These are phyloP conservation scores for Sigmodon hispidus DNA, from an alignment of 2,113 vertebrate genomes.

Conservation along the genomic window DNA sequence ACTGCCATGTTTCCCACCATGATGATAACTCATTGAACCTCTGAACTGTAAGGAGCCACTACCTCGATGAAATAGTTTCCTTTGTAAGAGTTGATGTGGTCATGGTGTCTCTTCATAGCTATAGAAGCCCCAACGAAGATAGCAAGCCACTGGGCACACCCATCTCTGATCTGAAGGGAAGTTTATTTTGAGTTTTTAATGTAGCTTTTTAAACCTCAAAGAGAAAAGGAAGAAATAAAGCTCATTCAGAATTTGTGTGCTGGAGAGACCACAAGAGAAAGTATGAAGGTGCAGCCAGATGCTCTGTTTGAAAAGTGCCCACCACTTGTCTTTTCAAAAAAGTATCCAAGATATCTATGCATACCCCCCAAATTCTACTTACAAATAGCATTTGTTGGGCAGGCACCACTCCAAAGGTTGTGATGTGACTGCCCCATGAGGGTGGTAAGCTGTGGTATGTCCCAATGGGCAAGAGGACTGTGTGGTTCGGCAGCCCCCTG, in stretches of 20 bases:
- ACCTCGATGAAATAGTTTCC: not conserved
- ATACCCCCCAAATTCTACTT: not conserved
- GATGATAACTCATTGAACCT: not conserved
- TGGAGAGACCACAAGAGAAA: not conserved
- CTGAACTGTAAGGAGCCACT: not conserved
- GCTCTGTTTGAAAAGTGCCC: not conserved
- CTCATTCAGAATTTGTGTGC: not conserved
- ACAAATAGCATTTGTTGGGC: not conserved
- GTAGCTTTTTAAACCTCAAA: not conserved
- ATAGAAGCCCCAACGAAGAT: not conserved
- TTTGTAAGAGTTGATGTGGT: not conserved
- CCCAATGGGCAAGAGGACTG: not conserved
- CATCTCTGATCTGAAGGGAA: not conserved
- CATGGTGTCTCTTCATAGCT: not conserved
- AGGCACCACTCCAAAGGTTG: not conserved
- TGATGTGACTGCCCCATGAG: no score
- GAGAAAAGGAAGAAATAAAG: conserved; percentile 14
- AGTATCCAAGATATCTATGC: not conserved
- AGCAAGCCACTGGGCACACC: not conserved
- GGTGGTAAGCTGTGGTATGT: not conserved
- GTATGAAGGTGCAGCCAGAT: not conserved
- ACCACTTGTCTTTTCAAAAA: not conserved
- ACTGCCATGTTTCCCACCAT: not conserved
- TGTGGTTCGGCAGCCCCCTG: not conserved
- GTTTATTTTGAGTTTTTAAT: not conserved